Conservation (phyloP, 2,888 invertebrate species). For the Andrena flavipes region DNA sequence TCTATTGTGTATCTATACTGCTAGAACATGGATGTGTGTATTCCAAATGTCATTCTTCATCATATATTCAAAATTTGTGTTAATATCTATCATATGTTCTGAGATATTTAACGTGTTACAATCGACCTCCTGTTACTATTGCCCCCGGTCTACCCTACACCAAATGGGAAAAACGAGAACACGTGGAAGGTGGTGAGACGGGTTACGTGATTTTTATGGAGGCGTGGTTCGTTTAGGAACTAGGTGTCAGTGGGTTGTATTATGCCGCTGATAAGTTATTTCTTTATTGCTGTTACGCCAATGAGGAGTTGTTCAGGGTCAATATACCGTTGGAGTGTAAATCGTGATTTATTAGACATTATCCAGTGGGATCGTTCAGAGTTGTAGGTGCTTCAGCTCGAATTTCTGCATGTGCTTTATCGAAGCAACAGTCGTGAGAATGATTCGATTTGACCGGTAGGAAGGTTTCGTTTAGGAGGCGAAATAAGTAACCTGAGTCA, state of each 20-base stretch:
- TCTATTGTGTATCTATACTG: too few species aligned
- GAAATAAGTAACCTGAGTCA: too few species aligned
- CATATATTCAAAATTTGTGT: too few species aligned
- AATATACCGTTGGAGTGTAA: slow-evolving; percentile 10
- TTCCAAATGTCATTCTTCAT: too few species aligned
- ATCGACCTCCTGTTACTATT: too few species aligned
- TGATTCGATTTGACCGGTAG: too few species aligned
- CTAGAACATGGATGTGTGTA: too few species aligned
- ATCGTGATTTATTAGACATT: slow-evolving; percentile 20
- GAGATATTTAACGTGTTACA: too few species aligned
- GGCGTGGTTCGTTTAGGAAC: not conserved
- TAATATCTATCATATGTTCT: too few species aligned
- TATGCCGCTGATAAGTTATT: not conserved
- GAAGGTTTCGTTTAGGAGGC: too few species aligned
- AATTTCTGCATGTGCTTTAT: too few species aligned
- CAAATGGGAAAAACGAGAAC: not conserved
- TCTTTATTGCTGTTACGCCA: not conserved
- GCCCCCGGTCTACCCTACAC: too few species aligned
- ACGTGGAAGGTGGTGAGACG: not conserved
- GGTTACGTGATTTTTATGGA: slow-evolving; percentile 1
- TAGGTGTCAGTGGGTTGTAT: not conserved
- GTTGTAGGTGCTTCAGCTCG: not conserved
- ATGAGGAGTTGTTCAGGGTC: not conserved
- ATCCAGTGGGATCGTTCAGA: not conserved
- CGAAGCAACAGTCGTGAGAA: not conserved